Evolutionary conservation across 2,888 invertebrate species (phyloP).

Genomic region (Drosophila pegasa): DNA sequence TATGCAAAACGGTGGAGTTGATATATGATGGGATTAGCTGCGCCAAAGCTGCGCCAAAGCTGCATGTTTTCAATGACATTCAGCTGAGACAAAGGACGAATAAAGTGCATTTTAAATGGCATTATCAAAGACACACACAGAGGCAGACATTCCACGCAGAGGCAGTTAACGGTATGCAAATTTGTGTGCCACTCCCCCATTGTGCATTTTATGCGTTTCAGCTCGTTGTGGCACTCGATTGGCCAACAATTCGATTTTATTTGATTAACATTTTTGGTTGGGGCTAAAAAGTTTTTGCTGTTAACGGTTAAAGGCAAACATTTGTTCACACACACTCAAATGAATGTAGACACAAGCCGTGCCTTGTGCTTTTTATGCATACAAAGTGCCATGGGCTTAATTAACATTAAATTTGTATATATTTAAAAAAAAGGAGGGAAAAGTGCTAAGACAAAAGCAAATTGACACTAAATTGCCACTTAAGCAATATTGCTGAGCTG

Average conservation of each 20-base stretch:
- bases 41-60: slow-evolving; percentile 42
- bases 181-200: slow-evolving; percentile 35
- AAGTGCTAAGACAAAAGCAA: slow-evolving; percentile 77
- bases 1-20: slow-evolving; percentile 55
- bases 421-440: slow-evolving; percentile 41
- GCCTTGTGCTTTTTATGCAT: slow-evolving; percentile 2
- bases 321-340: slow-evolving; percentile 37
- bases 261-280: slow-evolving; percentile 54
- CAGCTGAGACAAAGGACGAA: slow-evolving; percentile 63
- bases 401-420: slow-evolving; percentile 69
- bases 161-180: slow-evolving; percentile 60
- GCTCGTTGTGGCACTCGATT: slow-evolving; percentile 52
- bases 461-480: slow-evolving; percentile 77
- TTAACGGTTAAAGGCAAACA: slow-evolving; percentile 51
- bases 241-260: slow-evolving; percentile 74
- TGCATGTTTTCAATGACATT: slow-evolving; percentile 68
- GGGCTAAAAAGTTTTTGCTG: slow-evolving; percentile 26
- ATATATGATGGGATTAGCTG: slow-evolving; percentile 63
- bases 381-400: slow-evolving; percentile 58
- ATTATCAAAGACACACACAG: slow-evolving; percentile 51
- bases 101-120: slow-evolving; percentile 74
- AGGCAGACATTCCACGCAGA: neutral
- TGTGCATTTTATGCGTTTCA: slow-evolving; percentile 66
- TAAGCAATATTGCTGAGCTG: slow-evolving; percentile 73
- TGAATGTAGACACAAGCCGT: neutral